Evolutionary conservation across 2,888 invertebrate species (phyloP), one percentile per base, ranked within the genome.

Genomic region (Druceiella hillmani): DNA sequence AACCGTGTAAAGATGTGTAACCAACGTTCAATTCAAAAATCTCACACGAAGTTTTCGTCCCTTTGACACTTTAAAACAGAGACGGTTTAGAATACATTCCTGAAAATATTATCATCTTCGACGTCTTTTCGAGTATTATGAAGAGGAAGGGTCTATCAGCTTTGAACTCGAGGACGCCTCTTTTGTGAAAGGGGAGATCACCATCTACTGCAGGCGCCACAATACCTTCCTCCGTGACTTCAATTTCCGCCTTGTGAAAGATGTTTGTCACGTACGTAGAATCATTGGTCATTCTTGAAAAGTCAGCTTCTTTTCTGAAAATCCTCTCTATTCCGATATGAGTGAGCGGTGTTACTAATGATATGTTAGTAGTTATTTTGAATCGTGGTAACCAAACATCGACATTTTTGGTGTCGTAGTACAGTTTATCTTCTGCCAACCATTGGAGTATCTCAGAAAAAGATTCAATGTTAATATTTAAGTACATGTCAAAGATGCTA

Each of bases 221-320:
- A 0, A 84, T 85, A 3, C 87, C 87, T 40, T 81, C 73, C 57
- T 87, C 87, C 15, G 81, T 79, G 1, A 87, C 84, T 54, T 83
- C 81, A 44, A 87, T 81, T 50, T 78, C 78, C 3, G 85, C 81
- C 50, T 81, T 81, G 54, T 87, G 87, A 2, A 85, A 69, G 10
- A 83, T 68, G 4, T 76, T 67, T 1, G 79, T 77, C 4, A 85
- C 69, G 46, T 65, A 76, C 25, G 79, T 66, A 31, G 68, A 59
- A 32, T 76, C 70, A 3, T 61, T 58, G 1, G 73, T 67, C 28
- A 83, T 75, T 17, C 67, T 66, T 9, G 69, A 57, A 24, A 85
- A 72, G 52, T 79, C 2, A 53, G 45, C 3, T 58, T 56, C 0
- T 70, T 61, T 48, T 78, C 70, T n/a, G 52, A 86, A 85, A 4